Base-by-base conservation (phyloP, 2,797 vertebrate species). In the Antennarius maculatus region DNA sequence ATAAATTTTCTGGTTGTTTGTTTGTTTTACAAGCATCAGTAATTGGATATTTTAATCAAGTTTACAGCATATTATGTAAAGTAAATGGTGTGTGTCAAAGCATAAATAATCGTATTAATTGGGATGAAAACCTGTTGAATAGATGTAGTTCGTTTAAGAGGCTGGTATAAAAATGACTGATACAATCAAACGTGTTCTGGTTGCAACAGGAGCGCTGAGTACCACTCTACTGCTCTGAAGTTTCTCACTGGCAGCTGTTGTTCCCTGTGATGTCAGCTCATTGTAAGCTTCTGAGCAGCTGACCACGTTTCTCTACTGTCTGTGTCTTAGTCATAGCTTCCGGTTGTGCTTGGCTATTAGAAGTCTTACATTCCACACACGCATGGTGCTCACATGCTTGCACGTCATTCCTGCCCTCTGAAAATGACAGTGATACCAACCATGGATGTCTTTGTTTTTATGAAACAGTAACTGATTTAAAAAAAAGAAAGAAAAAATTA, bases 171-270 rank as follows among this genome's bases (percentile, higher is more conserved):
- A 78, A 85, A 83, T 90, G 88, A 34, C 57, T 31, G 27, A 6
- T 49, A 58, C 57, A 82, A 53, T 63, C 17, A 46, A 61, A 54
- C 51, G 61, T 73, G 54, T 48, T 79, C 61, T 47, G 63, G 63
- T 66, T 50, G 63, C 59, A 65, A 59, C 66, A 57, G 54, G 45
- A 69, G 72, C 57, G 16, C 6, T 29, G 59, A 54, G 42, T 59
- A 34, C 62, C 71, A 62, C 62, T 63, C 86, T 77, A 74, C 80
- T 62, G 71, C 66, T 91, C 82, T 87, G 84, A 80, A 84, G 79
- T 86, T 84, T 82, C 81, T 63, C 27, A 10, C 74, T 50, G 43
- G 74, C 90, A 91, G 88, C 86, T 88, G 90, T 57, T 83, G 55
- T 62, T 61, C n/a, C 8, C 51, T 74, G 80, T 84, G 76, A 81